Percentiles rank a stretch among this genome's conserved stretches.
phyloP scores from a whole-genome alignment of 2,113 vertebrate genomes.

The Tympanuchus pallidicinctus region DNA sequence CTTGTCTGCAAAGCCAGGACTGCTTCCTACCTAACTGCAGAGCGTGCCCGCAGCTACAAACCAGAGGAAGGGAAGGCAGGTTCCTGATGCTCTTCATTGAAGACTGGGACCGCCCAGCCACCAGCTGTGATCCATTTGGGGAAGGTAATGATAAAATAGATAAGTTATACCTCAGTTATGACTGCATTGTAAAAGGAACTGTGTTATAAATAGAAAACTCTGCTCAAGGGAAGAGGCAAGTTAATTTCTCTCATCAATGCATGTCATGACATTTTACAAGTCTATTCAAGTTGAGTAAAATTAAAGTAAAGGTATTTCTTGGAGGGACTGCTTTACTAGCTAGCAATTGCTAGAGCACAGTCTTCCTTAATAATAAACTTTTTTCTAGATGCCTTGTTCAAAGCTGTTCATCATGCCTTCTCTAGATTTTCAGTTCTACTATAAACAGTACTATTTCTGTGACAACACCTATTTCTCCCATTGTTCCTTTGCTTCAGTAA shows the following conservation, averaged over 20 bases:
- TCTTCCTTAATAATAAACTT: conserved; percentile 11
- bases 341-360: neutral
- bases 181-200: neutral
- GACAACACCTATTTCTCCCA: neutral
- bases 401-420: neutral
- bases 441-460: neutral
- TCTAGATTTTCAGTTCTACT: neutral
- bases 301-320: neutral
- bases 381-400: neutral
- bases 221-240: neutral
- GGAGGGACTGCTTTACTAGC: neutral
- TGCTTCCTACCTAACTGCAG: accelerated
- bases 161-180: neutral
- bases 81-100: neutral
- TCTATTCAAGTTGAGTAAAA: neutral
- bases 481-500: neutral
- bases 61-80: neutral
- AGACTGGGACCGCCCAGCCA: neutral
- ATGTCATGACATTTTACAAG: neutral
- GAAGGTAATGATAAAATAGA: neutral
- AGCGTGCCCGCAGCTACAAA: accelerated
- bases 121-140: neutral
- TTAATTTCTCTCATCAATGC: neutral
- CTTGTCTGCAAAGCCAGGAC: neutral
- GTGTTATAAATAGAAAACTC: neutral